Base-by-base conservation (phyloP, 2,113 vertebrate genomes). In the Hippolais icterina region DNA sequence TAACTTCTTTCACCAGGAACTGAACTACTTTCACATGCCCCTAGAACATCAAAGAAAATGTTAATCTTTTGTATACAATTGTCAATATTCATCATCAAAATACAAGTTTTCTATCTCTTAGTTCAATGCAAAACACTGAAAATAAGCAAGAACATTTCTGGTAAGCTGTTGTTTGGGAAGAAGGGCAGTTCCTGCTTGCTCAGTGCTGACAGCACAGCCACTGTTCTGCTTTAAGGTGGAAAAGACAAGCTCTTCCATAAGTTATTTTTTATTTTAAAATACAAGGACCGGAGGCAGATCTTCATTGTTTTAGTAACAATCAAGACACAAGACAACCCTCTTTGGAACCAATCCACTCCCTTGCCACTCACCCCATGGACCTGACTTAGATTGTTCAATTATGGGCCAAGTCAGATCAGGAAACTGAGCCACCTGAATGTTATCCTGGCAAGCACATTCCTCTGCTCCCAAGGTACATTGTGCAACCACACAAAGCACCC, bases 21-120 rank as follows among this genome's bases (percentile, higher is more conserved):
- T 99, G 99, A 96, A 99, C 99, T 79, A 99, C 99, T 97, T 99
- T 99, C 90, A 99, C 99, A 35, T 99, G 99, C 80, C 99, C 99
- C 99, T 99, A 64, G 47, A 95, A 96, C 1, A 96, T 39, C 82
- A 90, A 90, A 91, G 65, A 63, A 63, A 94, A 87, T 33, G 84
- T 37, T 49, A 0, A 66, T 49, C 11, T 64, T 75, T 78, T 77
- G 59, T 22, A 71, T 8, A 8, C 10, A 42, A 28, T 2, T 59
- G 19, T 8, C 60, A 83, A 29, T 1, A 25, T 46, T 65, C 6
- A 11, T 7, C 10, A 70, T 29, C 33, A 86, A 80, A 80, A 57
- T 4, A 53, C 25, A 72, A 57, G 23, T 39, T 39, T 83, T 46
- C 1, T 61, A 65, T 22, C 29, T 66, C 52, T 75, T 24, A 57